Evolutionary conservation across 2,888 invertebrate species (phyloP), one percentile per base, ranked within the genome.

Genomic region (Nomada ferruginata): DNA sequence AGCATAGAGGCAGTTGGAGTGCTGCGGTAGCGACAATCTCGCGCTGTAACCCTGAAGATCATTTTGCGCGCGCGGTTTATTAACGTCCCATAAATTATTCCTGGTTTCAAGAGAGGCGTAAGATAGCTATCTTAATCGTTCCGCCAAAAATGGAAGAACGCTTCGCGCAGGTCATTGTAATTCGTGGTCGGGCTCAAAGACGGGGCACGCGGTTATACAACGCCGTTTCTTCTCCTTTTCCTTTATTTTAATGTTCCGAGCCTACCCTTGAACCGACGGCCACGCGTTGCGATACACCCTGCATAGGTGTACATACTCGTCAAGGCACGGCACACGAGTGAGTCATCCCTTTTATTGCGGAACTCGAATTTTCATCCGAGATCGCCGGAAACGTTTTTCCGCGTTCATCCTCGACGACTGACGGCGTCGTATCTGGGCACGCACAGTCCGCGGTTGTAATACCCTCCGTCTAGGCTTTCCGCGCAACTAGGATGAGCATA

Each of bases 331-430:
- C 73, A n/a, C 42, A 73, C 63, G 59, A 60, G 65, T 85, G 85
- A 85, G 59, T 84, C 85, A 85, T 85, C 81, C 53, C 44, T 78
- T 53, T 78, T 55, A 76, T 72, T 73, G 72, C 75, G 74, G 70
- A 81, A 78, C 81, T 70, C 36, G 77, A 57, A 76, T 78, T 84
- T 84, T 73, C 71, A 76, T 79, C 66, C 53, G 50, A 18, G 63
- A 68, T 59, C 82, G 53, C 2, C 74, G 70, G 65, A 81, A 81
- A 66, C 55, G 75, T 75, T 80, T 80, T 68, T 59, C 80, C 60
- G 44, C 73, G 66, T 20, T 63, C 42, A 47, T 18, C 18, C 60
- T 20, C 50, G 20, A 20, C 52, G 29, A 13, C 36, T 4, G 20
- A 50, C 2, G 13, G 23, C 9, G 20, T n/a, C 23, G 68, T 2